phyloP scores from a whole-genome alignment of 2,888 invertebrate genomes.

The Pseudanteris insignis region DNA sequence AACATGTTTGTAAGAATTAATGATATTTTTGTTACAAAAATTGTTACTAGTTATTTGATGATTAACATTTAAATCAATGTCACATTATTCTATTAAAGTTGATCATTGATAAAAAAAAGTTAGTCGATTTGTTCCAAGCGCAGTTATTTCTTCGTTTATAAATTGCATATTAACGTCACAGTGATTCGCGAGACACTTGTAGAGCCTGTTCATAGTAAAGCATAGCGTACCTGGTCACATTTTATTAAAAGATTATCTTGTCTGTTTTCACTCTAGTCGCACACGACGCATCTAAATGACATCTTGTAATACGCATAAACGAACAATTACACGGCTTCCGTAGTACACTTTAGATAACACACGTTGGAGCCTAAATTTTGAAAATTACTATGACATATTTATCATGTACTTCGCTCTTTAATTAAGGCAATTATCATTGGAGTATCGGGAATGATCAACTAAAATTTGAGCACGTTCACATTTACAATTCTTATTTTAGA shows the following conservation, averaged over 20 bases:
- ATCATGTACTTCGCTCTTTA: no score
- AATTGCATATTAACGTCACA: slow-evolving; percentile 11
- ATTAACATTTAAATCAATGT: background rate
- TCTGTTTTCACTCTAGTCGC: slow-evolving; percentile 20
- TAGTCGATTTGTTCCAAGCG: background rate
- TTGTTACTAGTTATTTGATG: no score
- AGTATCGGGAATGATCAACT: no score
- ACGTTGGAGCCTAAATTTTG: no score
- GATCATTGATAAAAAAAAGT: background rate
- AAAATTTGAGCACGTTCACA: no score
- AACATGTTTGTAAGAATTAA: no score
- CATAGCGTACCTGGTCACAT: slow-evolving; percentile 28
- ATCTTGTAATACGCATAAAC: slow-evolving; percentile 10
- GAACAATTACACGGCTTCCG: slow-evolving; percentile 20
- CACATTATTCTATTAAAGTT: background rate
- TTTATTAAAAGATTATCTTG: slow-evolving; percentile 35
- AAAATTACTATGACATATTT: no score
- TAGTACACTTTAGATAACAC: no score
- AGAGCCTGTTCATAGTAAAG: slow-evolving; percentile 24
- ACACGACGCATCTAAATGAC: slow-evolving; percentile 19
- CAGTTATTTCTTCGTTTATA: background rate
- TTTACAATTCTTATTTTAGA: no score
- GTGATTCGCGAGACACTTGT: slow-evolving; percentile 29
- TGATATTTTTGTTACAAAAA: no score
- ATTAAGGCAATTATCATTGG: no score